Conservation (phyloP, 2,888 invertebrate genomes). For the Eristalis arbustorum region DNA sequence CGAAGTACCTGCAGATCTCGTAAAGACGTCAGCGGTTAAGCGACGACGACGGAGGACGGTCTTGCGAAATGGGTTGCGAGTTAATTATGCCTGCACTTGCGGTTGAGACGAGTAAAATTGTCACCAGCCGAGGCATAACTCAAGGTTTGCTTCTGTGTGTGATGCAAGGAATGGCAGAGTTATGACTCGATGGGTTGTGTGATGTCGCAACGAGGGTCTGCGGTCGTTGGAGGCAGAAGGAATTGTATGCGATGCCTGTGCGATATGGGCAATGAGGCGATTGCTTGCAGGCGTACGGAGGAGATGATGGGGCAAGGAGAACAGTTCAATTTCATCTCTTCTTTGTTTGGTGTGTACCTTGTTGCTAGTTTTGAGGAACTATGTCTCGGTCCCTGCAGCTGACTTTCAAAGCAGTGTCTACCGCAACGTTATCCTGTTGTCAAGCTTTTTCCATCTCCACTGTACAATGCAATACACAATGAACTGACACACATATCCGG, state of each 20-base stretch:
- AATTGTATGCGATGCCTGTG: neutral
- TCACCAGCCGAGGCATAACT: neutral
- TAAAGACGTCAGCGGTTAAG: neutral
- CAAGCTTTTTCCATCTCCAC: too few relatives aligned
- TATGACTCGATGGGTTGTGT: neutral
- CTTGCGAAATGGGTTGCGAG: neutral
- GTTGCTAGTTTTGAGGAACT: too few relatives aligned
- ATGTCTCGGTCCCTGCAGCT: too few relatives aligned
- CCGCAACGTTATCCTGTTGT: too few relatives aligned
- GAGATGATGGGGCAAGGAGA: too few relatives aligned
- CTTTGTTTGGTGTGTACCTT: too few relatives aligned
- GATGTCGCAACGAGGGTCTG: neutral
- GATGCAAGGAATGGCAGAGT: neutral
- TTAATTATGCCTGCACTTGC: neutral
- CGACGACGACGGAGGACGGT: neutral
- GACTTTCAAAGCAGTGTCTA: too few relatives aligned
- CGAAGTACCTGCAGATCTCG: neutral
- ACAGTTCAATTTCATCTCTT: too few relatives aligned
- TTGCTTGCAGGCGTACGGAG: too few relatives aligned
- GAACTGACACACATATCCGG: neutral
- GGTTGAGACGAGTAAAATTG: neutral
- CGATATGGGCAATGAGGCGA: too few relatives aligned
- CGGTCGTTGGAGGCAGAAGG: neutral
- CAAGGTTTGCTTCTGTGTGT: neutral
- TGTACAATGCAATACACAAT: too few relatives aligned